Percentiles rank a stretch among this genome's conserved stretches.
Evolutionary conservation across 2,797 vertebrate species (phyloP).

Genomic region (Astyanax mexicanus): DNA sequence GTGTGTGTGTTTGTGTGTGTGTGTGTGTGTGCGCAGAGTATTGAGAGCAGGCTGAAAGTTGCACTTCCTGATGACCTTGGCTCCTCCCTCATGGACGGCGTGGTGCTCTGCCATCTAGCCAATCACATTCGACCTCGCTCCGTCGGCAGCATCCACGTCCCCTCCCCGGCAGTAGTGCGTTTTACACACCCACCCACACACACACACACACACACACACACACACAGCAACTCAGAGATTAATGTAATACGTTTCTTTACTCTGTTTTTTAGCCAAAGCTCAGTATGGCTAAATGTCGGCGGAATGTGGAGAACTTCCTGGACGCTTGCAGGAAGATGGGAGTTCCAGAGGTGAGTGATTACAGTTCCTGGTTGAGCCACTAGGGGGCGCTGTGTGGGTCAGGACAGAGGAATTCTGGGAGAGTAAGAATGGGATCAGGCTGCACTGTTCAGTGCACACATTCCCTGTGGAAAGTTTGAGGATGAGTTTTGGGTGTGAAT

Average conservation of each 20-base stretch:
- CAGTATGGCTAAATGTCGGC: slow-evolving; percentile 97
- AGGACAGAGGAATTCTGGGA: neutral
- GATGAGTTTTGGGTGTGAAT: neutral
- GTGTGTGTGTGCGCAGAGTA: slow-evolving; percentile 65
- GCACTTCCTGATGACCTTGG: slow-evolving; percentile 90
- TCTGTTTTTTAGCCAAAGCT: slow-evolving; percentile 86
- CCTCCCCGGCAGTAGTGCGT: slow-evolving; percentile 93
- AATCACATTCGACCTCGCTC: slow-evolving; percentile 92
- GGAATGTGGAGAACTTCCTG: slow-evolving; percentile 96
- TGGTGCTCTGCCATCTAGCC: slow-evolving; percentile 93
- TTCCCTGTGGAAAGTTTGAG: neutral
- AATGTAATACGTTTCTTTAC: too few relatives aligned
- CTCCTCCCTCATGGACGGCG: slow-evolving; percentile 92
- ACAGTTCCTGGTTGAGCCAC: neutral
- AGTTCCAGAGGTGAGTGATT: slow-evolving; percentile 87
- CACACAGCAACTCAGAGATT: too few relatives aligned
- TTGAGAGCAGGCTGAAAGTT: slow-evolving; percentile 91
- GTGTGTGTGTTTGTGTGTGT: neutral
- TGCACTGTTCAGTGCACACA: too few relatives aligned
- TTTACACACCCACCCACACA: neutral
- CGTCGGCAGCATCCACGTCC: slow-evolving; percentile 92
- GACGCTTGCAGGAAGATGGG: slow-evolving; percentile 94
- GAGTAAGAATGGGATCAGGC: neutral
- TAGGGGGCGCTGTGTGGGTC: neutral
- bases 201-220: slow-evolving; percentile 6